These are phyloP conservation scores for Brachypalpus laphriformis DNA, from an alignment of 2,888 invertebrate species.

Conservation along the genomic window DNA sequence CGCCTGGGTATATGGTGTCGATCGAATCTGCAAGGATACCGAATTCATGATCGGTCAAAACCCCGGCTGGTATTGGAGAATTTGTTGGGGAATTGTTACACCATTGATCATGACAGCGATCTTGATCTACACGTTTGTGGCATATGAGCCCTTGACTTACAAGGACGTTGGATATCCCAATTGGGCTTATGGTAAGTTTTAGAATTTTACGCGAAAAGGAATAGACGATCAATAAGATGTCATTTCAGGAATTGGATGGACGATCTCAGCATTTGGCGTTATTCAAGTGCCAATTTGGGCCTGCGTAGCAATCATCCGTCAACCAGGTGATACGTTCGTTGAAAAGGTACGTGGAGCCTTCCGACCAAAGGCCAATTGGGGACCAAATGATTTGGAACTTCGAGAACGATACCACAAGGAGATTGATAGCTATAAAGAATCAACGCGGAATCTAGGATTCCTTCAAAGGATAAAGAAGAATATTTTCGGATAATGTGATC, in stretches of 20 bases:
- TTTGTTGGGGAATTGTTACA: constrained; percentile 90
- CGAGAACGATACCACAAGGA: constrained; percentile 84
- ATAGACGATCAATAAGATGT: not conserved
- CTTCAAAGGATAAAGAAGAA: constrained; percentile 79
- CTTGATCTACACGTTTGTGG: constrained; percentile 87
- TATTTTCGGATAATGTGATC: constrained; percentile 77
- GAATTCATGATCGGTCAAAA: constrained; percentile 91
- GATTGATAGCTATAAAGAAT: constrained; percentile 77
- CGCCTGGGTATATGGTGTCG: constrained; percentile 89
- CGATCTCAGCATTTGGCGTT: constrained; percentile 83
- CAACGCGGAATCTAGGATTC: constrained; percentile 76
- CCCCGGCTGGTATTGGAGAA: constrained; percentile 89
- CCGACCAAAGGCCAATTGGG: constrained; percentile 84
- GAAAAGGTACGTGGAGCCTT: constrained; percentile 83
- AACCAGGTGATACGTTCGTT: constrained; percentile 78
- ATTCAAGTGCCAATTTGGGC: constrained; percentile 83
- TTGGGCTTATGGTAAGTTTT: constrained; percentile 85
- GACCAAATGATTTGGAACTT: constrained; percentile 83
- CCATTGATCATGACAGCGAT: constrained; percentile 88
- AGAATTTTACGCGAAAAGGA: not conserved
- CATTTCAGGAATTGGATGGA: constrained; percentile 82
- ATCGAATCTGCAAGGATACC: constrained; percentile 88
- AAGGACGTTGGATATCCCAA: constrained; percentile 85
- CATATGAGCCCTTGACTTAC: constrained; percentile 86
- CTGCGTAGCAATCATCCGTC: constrained; percentile 78